Base-by-base conservation (phyloP, 2,113 vertebrate genomes). In the Polyodon spathula region DNA sequence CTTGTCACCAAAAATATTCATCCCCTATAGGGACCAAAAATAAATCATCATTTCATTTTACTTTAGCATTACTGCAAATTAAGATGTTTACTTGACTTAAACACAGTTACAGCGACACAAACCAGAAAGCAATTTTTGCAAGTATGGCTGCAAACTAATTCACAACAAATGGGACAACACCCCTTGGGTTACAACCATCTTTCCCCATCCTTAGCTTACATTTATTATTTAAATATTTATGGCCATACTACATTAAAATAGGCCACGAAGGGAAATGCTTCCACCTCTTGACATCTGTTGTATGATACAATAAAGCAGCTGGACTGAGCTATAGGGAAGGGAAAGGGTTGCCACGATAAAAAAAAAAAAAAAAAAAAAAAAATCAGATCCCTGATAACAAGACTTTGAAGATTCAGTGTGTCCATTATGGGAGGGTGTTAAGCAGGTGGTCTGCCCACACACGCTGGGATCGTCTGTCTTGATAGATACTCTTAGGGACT, bases 391-490 rank as follows among this genome's bases (percentile, higher is more conserved):
- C 59, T 68, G 7, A 63, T 1, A 67, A 62, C 38, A 12, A 1
- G 46, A 52, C 60, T 66, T 66, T 52, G 65, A 56, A 68, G 68
- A 59, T 52, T 16, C 55, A 43, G 58, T 41, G 66, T 60, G 44
- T 61, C 53, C 64, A 40, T 56, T 52, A 43, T 62, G 42, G 58
- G n/a, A 40, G 65, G 56, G 54, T 8, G 2, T 0, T 4, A 66
- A 42, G 62, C 69, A 71, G 75, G 70, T 76, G 65, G 61, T 61
- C 60, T 53, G 65, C 62, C 73, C 75, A 76, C 72, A 77, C 67
- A 64, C 69, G 69, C 58, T 64, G 54, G 61, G 64, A 68, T 3
- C 10, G 44, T 63, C 46, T 65, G 63, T 68, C 62, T 43, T 5
- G 1, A 68, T 53, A 66, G 56, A 51, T 50, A 12, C 40, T 3